Evolutionary conservation across 2,797 vertebrate genomes (phyloP), one percentile per base, ranked within the genome.

Genomic region (Sebastiscus albofasciatus): DNA sequence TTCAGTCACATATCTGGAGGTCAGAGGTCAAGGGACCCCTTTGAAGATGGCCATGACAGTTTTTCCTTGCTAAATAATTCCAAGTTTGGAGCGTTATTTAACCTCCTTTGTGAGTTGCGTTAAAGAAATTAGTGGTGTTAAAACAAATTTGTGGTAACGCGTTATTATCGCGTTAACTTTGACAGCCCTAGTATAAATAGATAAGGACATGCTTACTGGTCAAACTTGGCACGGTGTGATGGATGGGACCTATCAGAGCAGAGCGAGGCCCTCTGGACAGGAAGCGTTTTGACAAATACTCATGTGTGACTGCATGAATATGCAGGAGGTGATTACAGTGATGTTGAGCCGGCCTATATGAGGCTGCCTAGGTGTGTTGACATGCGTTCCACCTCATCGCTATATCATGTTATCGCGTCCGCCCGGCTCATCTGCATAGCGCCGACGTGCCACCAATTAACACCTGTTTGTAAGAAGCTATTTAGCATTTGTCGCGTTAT

Each of bases 361-460:
- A 52, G 24, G 26, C 54, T 5, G 26, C 54, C 13, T 6, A 2
- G 8, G 14, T 59, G 59, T 24, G 36, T 34, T 1, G 2, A 49
- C 66, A 62, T 61, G 24, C 42, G 22, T 68, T 58, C 26, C 55
- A 8, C 29, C 67, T 71, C 33, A 8, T 42, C 56, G 42, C 65
- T 18, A 8, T 27, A 54, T 77, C 67, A 71, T 33, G 66, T 82
- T 87, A 77, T 56, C 1, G 6, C 72, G 70, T 62, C 68, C 31
- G 6, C 69, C 33, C 56, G 71, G 60, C 79, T 92, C 78, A 92
- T 94, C 81, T 90, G 85, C 89, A 90, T 82, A 72, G 55, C 79
- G 68, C 36, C 75, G 18, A 27, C 8, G 54, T 87, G 82, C 54
- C 73, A 46, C 89, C 87, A 88, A 87, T 93, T 89, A 92, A 74